phyloP scores from a whole-genome alignment of 2,797 vertebrate genomes.

The Acropternis orthonyx region DNA sequence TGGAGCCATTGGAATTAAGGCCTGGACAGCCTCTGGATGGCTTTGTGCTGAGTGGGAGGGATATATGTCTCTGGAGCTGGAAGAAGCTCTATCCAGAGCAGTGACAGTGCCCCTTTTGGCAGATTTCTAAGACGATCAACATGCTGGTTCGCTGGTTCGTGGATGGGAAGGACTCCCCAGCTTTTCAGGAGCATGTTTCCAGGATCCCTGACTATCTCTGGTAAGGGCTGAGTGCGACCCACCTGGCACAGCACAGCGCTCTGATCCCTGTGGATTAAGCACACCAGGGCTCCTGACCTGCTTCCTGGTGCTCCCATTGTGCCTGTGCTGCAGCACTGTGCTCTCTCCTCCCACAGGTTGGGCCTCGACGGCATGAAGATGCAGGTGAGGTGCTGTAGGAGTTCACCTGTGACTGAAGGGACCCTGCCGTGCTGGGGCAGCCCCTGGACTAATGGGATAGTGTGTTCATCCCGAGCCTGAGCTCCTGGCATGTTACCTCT shows the following conservation, averaged over 20 bases:
- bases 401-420: neutral
- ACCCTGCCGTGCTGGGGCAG: neutral
- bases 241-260: neutral
- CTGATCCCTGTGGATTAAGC: neutral
- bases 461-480: neutral
- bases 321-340: neutral
- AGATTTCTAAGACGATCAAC: conserved; percentile 97
- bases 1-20: neutral
- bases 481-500: neutral
- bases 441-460: neutral
- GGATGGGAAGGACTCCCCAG: conserved; percentile 84
- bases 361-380: conserved; percentile 96
- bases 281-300: neutral
- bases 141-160: conserved; percentile 92
- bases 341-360: conserved; percentile 79
- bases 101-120: neutral
- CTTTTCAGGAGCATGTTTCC: conserved; percentile 88
- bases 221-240: conserved; percentile 73
- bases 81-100: neutral
- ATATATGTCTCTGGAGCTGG: neutral
- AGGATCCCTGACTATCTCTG: conserved; percentile 95
- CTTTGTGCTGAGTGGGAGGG: neutral
- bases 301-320: neutral
- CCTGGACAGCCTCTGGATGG: rapidly evolving
- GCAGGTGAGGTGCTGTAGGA: conserved; percentile 83